phyloP scores from a whole-genome alignment of 1,140 invertebrate species.

The Pseudoatta argentina region DNA sequence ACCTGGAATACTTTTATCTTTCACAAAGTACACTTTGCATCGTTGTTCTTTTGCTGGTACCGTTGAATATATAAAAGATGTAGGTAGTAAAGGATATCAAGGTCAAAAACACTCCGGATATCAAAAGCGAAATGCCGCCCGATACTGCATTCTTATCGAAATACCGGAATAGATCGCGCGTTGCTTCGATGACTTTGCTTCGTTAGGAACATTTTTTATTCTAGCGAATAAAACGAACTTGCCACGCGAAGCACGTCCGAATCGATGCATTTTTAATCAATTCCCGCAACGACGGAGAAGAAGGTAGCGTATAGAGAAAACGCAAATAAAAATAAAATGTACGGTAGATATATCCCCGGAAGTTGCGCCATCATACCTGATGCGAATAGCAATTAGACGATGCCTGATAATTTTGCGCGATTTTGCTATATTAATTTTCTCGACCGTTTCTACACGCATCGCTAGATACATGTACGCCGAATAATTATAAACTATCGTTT shows the following conservation, averaged over 20 bases:
- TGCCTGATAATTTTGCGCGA: background rate
- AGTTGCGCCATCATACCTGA: background rate
- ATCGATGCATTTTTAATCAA: constrained; percentile 41
- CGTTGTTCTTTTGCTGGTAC: background rate
- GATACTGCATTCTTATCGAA: constrained; percentile 51
- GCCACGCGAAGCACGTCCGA: background rate
- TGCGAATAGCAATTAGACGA: background rate
- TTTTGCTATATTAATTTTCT: background rate
- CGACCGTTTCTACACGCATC: background rate
- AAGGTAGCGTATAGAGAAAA: background rate
- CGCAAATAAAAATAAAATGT: background rate
- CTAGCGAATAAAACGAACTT: background rate
- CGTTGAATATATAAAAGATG: background rate
- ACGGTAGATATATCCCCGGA: background rate
- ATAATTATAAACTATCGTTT: background rate
- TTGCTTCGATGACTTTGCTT: background rate
- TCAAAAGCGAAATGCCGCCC: constrained; percentile 5
- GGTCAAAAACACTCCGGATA: constrained; percentile 8
- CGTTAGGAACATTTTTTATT: constrained; percentile 13
- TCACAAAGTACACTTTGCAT: background rate
- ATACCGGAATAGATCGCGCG: background rate
- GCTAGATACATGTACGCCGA: background rate
- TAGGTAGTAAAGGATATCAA: constrained; percentile 4
- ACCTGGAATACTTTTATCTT: background rate
- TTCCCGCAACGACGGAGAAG: background rate